Evolutionary conservation across 2,113 vertebrate species (phyloP), one percentile per base, ranked within the genome.

Genomic region (Pogonocichla stellata): DNA sequence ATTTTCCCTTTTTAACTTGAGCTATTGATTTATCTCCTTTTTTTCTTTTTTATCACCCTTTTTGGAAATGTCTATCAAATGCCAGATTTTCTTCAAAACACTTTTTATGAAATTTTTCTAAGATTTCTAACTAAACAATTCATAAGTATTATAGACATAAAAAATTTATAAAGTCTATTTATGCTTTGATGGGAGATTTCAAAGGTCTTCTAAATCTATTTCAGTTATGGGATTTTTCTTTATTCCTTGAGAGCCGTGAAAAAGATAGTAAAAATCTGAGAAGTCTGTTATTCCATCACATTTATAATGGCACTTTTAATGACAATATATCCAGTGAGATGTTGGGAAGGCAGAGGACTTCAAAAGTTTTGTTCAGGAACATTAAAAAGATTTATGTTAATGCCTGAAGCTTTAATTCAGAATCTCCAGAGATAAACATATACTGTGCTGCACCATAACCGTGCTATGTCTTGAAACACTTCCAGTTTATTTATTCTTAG

Each of bases 361-460:
- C 51, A 92, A 20, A 93, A 90, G 14, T 96, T 83, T 58, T 88
- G 72, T 71, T 81, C 36, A 56, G 31, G 69, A 91, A 82, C 4
- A 14, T 77, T 88, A 69, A 78, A 74, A 84, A 62, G 25, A 77
- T 58, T 67, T 65, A 74, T 61, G 43, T n/a, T 91, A 91, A 71
- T 60, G 10, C 12, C 40, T 56, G 56, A 88, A 62, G 14, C 54
- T 31, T 81, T 34, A 86, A 61, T 90, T 93, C 40, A 77, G 50
- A 90, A 87, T 88, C 71, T 91, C 38, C 58, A 57, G 33, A 73
- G 31, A 54, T 73, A 86, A 92, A 57, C 25, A 64, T 60, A 23
- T 6, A 70, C 18, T 60, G 19, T 91, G 33, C 19, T 86, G 14
- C 26, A 71, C 64, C 45, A 81, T 60, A 73, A 42, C 29, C 28